Evolutionary conservation across 2,113 vertebrate species (phyloP).

Genomic region (Oophaga pumilio): DNA sequence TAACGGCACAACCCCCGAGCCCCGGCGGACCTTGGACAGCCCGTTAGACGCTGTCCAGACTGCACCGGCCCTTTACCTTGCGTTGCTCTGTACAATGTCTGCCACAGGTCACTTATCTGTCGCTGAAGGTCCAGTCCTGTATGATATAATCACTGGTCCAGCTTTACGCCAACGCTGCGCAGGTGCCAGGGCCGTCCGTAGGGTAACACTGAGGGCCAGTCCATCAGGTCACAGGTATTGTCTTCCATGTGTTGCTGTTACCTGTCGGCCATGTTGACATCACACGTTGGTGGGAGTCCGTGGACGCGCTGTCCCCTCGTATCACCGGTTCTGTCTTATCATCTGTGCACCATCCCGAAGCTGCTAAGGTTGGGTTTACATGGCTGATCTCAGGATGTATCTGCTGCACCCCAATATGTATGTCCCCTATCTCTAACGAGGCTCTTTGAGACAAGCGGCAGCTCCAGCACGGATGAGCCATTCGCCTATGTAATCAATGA

Average conservation of each 20-base stretch:
- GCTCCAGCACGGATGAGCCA: too few relatives aligned
- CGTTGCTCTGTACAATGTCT: neutral
- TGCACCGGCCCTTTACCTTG: too few relatives aligned
- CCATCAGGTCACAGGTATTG: neutral
- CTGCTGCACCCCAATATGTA: too few relatives aligned
- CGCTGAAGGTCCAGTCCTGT: neutral
- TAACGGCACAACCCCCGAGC: constrained; percentile 65
- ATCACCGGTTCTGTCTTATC: neutral
- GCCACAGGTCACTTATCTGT: neutral
- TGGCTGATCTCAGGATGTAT: neutral
- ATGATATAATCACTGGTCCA: neutral
- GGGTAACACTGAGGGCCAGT: neutral
- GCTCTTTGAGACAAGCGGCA: too few relatives aligned
- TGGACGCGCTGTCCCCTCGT: neutral
- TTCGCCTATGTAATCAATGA: too few relatives aligned
- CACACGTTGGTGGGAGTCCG: neutral
- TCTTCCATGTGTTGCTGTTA: neutral
- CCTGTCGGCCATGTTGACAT: neutral
- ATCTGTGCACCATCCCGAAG: neutral
- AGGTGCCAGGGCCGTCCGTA: neutral
- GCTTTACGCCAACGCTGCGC: neutral
- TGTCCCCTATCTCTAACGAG: too few relatives aligned
- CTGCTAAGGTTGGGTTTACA: neutral
- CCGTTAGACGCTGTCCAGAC: too few relatives aligned
- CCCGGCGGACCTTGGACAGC: neutral